These are phyloP conservation scores for Phymatocera aterrima DNA, from an alignment of 2,888 invertebrate genomes.

Conservation along the genomic window DNA sequence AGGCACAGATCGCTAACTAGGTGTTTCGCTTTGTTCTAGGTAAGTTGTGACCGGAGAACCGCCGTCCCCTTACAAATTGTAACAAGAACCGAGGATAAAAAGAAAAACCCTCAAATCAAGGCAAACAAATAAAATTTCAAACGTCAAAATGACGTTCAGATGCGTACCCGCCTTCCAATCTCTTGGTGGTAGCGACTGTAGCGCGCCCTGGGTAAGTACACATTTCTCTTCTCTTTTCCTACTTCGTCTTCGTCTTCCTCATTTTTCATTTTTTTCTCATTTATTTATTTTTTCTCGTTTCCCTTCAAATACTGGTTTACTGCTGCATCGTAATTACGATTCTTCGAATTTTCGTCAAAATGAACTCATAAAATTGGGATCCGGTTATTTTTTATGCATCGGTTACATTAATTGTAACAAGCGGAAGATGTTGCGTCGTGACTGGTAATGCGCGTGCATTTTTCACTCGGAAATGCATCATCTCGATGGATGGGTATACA, in stretches of 20 bases:
- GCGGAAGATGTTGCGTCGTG: no score
- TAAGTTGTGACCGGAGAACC: slow-evolving; percentile 79
- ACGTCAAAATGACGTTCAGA: slow-evolving; percentile 80
- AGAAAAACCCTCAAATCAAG: neutral
- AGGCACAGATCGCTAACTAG: slow-evolving; percentile 76
- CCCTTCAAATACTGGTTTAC: neutral
- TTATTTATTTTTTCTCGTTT: neutral
- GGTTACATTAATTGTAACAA: neutral
- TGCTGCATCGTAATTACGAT: neutral
- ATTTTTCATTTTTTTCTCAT: neutral
- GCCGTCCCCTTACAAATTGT: neutral
- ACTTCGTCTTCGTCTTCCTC: neutral
- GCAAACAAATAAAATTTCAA: slow-evolving; percentile 13
- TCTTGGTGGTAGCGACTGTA: slow-evolving; percentile 79
- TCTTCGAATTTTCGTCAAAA: neutral
- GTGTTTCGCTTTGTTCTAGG: slow-evolving; percentile 82
- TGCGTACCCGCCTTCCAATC: slow-evolving; percentile 83
- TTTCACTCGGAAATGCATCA: no score
- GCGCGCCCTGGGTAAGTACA: slow-evolving; percentile 83
- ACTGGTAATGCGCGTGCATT: no score
- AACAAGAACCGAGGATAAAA: neutral
- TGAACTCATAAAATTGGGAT: neutral
- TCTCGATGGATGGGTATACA: no score
- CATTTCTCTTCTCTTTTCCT: slow-evolving; percentile 54
- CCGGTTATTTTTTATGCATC: neutral